Base-by-base conservation (phyloP, 30 jellyfish, hydroid and myxozoan species). In the Hydractinia symbiolongicarpus region DNA sequence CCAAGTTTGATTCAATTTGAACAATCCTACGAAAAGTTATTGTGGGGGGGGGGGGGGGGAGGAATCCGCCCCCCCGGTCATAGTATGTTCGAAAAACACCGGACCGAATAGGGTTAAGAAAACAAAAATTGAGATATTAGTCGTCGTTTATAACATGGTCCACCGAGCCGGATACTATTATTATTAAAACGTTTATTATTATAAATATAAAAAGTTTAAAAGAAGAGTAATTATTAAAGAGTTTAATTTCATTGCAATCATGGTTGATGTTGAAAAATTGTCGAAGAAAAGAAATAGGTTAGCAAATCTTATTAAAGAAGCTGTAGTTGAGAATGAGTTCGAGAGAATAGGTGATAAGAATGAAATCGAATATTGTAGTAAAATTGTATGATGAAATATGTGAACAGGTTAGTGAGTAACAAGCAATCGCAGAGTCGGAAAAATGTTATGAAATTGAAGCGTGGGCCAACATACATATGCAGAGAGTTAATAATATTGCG, bases 121-220 rank as follows among this genome's bases (percentile, higher is more conserved):
- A n/a, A n/a, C n/a, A n/a, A n/a, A 57, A n/a, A 9, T n/a, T 57
- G n/a, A 57, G 68, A 57, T 9, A 57, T 9, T n/a, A n/a, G 68
- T 57, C n/a, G 68, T 57, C 68, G 68, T 57, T 57, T 57, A 57
- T 57, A 10, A n/a, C n/a, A 57, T 57, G 68, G 68, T 57, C 68
- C 68, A 10, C 68, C 68, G 68, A 57, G 68, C 68, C 68, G n/a
- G 13, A 10, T 9, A 57, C 10, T 57, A 9, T n/a, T 57, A 57
- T 10, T 57, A n/a, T n/a, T n/a, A n/a, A n/a, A n/a, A n/a, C n/a
- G n/a, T 57, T 57, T 57, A n/a, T 57, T 9, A n/a, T 57, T 57
- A 58, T 58, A 58, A 3, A 16, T 11, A 11, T 13, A 58, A 58
- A 58, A 58, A 58, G 17, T 58, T 58, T 0, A 58, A 58, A 58